A percentile compares a stretch with the other conserved stretches of the same genome.
phyloP scores from a whole-genome alignment of 53 echinoderm and acorn worm genomes.

The Echinarachnius parma region DNA sequence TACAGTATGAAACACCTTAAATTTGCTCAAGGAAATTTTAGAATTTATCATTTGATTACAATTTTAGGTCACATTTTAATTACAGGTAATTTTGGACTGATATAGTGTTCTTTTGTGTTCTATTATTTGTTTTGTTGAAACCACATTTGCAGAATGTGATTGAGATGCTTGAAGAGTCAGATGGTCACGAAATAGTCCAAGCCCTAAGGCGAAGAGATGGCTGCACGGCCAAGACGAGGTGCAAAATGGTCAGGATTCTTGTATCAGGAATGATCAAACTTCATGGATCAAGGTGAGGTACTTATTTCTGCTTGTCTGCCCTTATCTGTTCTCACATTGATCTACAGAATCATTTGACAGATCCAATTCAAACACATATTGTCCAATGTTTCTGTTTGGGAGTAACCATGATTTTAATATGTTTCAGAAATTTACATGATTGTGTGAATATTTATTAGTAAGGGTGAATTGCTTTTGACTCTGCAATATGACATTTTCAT shows the following conservation, averaged over 20 bases:
- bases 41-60: conserved; percentile 22
- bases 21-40: conserved; percentile 21
- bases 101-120: conserved; percentile 19
- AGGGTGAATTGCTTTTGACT: conserved; percentile 30
- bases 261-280: conserved; percentile 25
- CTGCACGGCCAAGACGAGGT: conserved; percentile 7
- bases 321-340: conserved; percentile 24
- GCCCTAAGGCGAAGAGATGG: conserved; percentile 2
- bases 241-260: conserved; percentile 31
- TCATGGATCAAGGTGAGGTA: conserved; percentile 27
- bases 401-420: conserved; percentile 34
- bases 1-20: conserved; percentile 27
- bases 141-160: conserved; percentile 26
- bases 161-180: conserved; percentile 21
- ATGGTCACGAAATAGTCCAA: conserved; percentile 17
- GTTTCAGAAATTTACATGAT: conserved; percentile 36
- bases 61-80: conserved; percentile 18
- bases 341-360: conserved; percentile 29
- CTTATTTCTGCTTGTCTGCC: conserved; percentile 21
- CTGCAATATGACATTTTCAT: conserved; percentile 33
- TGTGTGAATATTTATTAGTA: conserved; percentile 1
- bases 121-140: conserved; percentile 24
- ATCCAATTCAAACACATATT: conserved; percentile 25
- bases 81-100: conserved; percentile 25
- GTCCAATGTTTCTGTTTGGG: conserved; percentile 29